Percentiles rank a stretch among this genome's conserved stretches.
Evolutionary conservation across 2,888 invertebrate genomes (phyloP).

Genomic region (Ditylenchus weischeri): DNA sequence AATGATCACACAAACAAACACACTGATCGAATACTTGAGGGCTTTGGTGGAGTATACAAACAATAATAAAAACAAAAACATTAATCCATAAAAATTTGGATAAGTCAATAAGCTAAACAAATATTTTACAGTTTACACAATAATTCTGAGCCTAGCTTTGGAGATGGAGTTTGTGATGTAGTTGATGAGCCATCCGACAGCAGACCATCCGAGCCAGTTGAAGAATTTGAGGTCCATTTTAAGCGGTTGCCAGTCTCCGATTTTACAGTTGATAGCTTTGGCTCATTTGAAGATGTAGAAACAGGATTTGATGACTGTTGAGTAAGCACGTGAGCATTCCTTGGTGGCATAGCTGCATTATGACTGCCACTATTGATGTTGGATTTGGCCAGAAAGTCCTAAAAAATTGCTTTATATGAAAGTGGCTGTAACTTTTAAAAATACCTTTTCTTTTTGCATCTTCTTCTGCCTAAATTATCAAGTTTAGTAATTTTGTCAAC

Average conservation of each 20-base stretch:
- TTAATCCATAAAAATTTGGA: not conserved
- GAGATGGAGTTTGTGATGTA: conserved; percentile 7
- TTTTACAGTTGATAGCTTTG: not conserved
- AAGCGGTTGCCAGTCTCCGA: not conserved
- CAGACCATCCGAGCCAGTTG: conserved; percentile 1
- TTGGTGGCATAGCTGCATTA: not conserved
- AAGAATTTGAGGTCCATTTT: conserved; percentile 11
- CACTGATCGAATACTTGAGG: conserved; percentile 1
- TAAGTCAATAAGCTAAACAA: not conserved
- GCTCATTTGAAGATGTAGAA: not conserved
- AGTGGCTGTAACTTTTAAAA: too few species aligned
- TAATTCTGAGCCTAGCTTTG: conserved; percentile 1
- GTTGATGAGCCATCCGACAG: conserved; percentile 12
- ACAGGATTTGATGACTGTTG: not conserved
- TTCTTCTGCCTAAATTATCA: conserved; percentile 70
- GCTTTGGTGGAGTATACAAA: not conserved
- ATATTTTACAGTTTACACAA: not conserved
- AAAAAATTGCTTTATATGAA: not conserved
- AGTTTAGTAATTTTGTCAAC: conserved; percentile 63
- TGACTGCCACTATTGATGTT: not conserved
- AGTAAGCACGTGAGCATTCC: not conserved
- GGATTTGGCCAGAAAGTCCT: conserved; percentile 18
- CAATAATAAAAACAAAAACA: not conserved
- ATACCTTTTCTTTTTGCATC: conserved; percentile 75
- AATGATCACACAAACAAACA: conserved; percentile 2